Evolutionary conservation across 2,113 vertebrate genomes (phyloP), one percentile per base, ranked within the genome.

Genomic region (Ciconia boyciana): DNA sequence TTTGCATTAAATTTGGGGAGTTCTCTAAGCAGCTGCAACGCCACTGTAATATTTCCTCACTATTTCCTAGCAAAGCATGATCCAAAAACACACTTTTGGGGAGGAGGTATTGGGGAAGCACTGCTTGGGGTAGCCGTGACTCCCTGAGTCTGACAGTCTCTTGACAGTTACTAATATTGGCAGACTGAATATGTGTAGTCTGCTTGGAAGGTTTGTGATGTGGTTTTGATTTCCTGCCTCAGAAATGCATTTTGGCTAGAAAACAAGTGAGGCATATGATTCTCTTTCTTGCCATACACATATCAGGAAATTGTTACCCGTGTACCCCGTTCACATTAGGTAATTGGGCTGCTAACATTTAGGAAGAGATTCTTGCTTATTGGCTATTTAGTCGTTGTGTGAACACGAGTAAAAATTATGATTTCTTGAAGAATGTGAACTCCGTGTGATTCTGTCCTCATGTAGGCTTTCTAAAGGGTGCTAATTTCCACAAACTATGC

Each of bases 171-270:
- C 95, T 91, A 80, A 77, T 92, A 95, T 75, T 31, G 12, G 91
- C 87, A 89, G 89, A 93, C 92, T 66, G 91, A 97, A 94, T 31
- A 39, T 94, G 90, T 93, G 95, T 96, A 97, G 96, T 94, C 95
- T 97, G 62, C 90, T 96, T 43, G 44, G 66, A 82, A 96, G 94
- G 93, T 95, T 93, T 96, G 91, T 83, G 97, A 93, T 97, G 96
- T 97, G 95, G 84, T 97, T 97, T 96, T 98, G 92, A 97, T 97
- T 97, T 98, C 96, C 91, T 97, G 95, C 92, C 85, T 94, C 90
- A 94, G 83, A 97, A 98, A 97, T 36, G n/a, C 72, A 87, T 95
- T 96, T 97, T 97, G 97, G 95, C 89, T 93, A 64, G 87, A 92
- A 97, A 97, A 96, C 60, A 85, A 94, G 93, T 1, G 34, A 96